Evolutionary conservation across 2,113 vertebrate genomes (phyloP).

Genomic region (Ceyx cyanopectus): DNA sequence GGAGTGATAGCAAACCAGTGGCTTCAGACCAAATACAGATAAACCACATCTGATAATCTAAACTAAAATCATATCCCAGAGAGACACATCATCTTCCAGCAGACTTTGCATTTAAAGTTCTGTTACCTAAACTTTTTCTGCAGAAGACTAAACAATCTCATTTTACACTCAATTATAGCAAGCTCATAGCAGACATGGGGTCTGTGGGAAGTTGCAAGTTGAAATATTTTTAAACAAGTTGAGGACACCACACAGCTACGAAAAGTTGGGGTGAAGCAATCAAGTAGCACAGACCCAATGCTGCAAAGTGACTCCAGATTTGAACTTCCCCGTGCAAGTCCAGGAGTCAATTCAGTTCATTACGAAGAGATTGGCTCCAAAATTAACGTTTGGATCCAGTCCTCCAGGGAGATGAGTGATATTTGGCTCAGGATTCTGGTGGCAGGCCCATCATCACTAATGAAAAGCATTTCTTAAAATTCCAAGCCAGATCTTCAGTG

Average conservation of each 20-base stretch:
- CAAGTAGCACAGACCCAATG: constrained; percentile 24
- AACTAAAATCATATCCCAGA: neutral
- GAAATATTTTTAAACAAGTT: constrained; percentile 60
- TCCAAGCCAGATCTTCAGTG: constrained; percentile 55
- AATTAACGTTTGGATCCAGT: constrained; percentile 61
- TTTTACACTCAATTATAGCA: constrained; percentile 55
- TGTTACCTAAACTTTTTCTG: constrained; percentile 4
- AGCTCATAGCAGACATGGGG: neutral
- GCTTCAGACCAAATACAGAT: neutral
- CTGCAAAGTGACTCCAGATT: constrained; percentile 65
- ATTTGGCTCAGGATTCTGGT: constrained; percentile 58
- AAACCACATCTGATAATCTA: neutral
- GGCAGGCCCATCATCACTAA: constrained; percentile 45
- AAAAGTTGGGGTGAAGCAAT: constrained; percentile 54
- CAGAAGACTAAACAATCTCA: constrained; percentile 58
- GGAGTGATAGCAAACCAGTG: neutral
- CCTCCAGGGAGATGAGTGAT: constrained; percentile 52
- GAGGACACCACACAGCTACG: constrained; percentile 46
- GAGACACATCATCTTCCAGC: neutral
- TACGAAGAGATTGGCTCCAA: constrained; percentile 58
- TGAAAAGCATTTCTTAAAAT: constrained; percentile 58
- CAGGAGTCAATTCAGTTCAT: constrained; percentile 57
- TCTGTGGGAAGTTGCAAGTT: constrained; percentile 29
- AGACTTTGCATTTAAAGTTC: neutral
- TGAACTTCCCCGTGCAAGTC: neutral